Conservation (phyloP, 2,888 invertebrate genomes). For the Diloba caeruleocephala region DNA sequence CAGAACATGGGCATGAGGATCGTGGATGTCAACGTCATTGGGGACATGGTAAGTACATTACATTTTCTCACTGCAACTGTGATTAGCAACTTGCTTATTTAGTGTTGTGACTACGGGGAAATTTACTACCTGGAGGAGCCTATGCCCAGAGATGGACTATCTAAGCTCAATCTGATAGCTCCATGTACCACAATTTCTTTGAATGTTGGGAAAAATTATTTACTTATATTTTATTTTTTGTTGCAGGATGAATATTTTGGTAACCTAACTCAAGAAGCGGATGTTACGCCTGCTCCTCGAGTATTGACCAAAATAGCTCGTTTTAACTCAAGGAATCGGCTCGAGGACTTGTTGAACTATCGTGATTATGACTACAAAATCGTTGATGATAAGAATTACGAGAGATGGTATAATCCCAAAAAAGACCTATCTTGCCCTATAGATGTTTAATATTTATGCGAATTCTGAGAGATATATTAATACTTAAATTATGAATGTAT, state of each 20-base stretch:
- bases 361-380: conserved; percentile 79
- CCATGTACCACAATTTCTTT: no score
- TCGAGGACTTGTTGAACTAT: conserved; percentile 80
- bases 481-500: no score
- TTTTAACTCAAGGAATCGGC: conserved; percentile 75
- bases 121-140: no score
- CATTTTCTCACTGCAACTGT: no score
- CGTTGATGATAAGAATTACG: conserved; percentile 69
- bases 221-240: conserved; percentile 12
- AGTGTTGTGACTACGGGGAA: no score
- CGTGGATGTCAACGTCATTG: conserved; percentile 75
- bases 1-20: conserved; percentile 68
- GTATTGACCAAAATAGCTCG: conserved; percentile 76
- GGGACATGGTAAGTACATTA: conserved; percentile 68
- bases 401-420: conserved; percentile 71
- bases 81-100: no score
- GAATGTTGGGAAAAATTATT: no score
- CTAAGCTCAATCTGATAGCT: no score
- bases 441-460: conserved; percentile 44
- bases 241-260: conserved; percentile 79
- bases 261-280: conserved; percentile 76
- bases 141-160: no score
- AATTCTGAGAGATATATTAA: no score
- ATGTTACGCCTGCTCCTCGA: conserved; percentile 68
- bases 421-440: conserved; percentile 69